phyloP scores from a whole-genome alignment of 2,797 vertebrate genomes.

The Syngnathus acus region DNA sequence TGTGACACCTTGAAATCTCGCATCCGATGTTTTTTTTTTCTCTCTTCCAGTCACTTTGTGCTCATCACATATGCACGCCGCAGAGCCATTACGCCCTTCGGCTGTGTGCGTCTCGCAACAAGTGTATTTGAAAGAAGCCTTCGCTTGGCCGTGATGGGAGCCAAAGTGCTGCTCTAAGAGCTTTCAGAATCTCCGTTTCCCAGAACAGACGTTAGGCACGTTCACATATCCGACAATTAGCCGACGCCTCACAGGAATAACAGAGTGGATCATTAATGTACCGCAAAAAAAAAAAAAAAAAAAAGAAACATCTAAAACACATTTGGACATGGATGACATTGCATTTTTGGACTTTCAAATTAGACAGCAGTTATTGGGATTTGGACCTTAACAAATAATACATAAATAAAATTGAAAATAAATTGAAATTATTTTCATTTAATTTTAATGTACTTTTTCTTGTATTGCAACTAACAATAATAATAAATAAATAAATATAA shows the following conservation, averaged over 20 bases:
- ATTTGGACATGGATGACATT: slow-evolving; percentile 14
- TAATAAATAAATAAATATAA: too few species aligned
- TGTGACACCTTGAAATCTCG: neutral
- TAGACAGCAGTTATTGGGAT: neutral
- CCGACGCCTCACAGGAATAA: slow-evolving; percentile 29
- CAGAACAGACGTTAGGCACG: slow-evolving; percentile 42
- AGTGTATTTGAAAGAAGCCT: slow-evolving; percentile 37
- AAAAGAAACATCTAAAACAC: slow-evolving; percentile 10
- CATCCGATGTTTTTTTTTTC: neutral
- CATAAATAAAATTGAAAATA: neutral
- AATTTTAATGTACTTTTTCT: too few species aligned
- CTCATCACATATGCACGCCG: slow-evolving; percentile 10
- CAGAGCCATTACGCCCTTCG: slow-evolving; percentile 6
- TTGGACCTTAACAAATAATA: neutral
- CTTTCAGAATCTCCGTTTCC: slow-evolving; percentile 54
- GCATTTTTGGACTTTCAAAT: slow-evolving; percentile 1
- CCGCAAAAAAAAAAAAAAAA: slow-evolving; percentile 23
- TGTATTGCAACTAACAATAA: too few species aligned
- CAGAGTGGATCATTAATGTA: slow-evolving; percentile 40
- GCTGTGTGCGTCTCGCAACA: slow-evolving; percentile 15
- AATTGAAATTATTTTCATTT: too few species aligned
- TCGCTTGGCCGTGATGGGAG: slow-evolving; percentile 33
- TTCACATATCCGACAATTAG: slow-evolving; percentile 50
- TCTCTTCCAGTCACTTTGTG: slow-evolving; percentile 2
- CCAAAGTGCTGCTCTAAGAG: slow-evolving; percentile 43